phyloP scores from a whole-genome alignment of 2,113 vertebrate species.

The Pterocles gutturalis region DNA sequence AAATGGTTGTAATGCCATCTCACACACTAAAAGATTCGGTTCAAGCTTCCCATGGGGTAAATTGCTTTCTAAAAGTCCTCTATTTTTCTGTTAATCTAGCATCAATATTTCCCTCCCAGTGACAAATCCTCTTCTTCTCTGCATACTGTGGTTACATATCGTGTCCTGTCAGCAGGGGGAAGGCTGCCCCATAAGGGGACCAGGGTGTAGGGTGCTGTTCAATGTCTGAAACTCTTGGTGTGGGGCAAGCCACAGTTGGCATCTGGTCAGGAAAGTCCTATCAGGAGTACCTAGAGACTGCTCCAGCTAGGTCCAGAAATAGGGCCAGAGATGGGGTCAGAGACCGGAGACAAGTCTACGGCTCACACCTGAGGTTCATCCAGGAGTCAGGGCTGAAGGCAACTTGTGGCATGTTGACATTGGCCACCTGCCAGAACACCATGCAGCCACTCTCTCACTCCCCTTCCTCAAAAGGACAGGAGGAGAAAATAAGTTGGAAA shows the following conservation, averaged over 20 bases:
- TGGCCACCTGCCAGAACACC: neutral
- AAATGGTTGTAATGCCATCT: neutral
- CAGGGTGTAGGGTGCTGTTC: fast-evolving
- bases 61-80: neutral
- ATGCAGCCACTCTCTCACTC: neutral
- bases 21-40: neutral
- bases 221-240: neutral
- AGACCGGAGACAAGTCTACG: neutral
- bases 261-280: neutral
- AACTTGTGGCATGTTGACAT: neutral
- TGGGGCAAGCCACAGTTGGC: neutral
- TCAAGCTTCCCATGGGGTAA: neutral
- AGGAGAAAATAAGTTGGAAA: neutral
- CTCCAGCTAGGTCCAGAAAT: neutral
- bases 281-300: neutral
- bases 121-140: neutral
- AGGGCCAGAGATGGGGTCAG: neutral
- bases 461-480: neutral
- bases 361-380: neutral
- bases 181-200: fast-evolving
- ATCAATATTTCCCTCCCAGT: neutral
- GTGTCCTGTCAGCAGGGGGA: neutral
- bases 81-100: neutral
- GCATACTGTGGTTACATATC: fast-evolving
- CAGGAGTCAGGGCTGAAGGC: neutral